phyloP scores from a whole-genome alignment of 1,140 invertebrate species.

The Anoplophora glabripennis region DNA sequence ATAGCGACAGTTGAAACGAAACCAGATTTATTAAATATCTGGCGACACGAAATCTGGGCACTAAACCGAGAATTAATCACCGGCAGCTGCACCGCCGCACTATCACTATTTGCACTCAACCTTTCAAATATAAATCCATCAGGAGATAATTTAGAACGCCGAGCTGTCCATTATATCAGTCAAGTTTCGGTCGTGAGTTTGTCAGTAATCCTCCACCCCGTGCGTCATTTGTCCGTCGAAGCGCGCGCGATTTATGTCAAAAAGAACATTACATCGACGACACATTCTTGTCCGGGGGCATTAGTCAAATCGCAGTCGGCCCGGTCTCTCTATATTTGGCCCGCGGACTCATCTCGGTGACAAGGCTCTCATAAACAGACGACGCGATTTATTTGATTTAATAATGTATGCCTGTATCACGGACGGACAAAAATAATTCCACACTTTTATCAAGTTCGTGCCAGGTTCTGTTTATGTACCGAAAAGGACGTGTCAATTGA shows the following conservation, averaged over 20 bases:
- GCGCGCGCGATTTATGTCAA: constrained; percentile 25
- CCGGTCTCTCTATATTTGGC: constrained; percentile 23
- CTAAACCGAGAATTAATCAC: constrained; percentile 18
- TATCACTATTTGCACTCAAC: constrained; percentile 22
- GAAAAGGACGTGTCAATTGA: too few relatives aligned
- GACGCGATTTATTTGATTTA: constrained; percentile 27
- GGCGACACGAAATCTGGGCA: constrained; percentile 8
- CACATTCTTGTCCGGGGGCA: constrained; percentile 23
- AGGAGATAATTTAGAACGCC: constrained; percentile 18
- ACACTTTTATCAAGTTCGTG: too few relatives aligned
- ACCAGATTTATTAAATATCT: constrained; percentile 1
- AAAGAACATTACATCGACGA: constrained; percentile 31
- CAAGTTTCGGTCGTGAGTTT: constrained; percentile 18
- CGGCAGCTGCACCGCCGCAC: constrained; percentile 15
- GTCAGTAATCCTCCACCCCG: constrained; percentile 15
- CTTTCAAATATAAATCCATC: constrained; percentile 21
- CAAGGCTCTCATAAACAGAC: too few relatives aligned
- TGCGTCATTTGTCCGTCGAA: constrained; percentile 8
- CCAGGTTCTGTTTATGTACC: too few relatives aligned
- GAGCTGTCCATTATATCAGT: constrained; percentile 18
- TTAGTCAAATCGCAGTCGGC: constrained; percentile 29
- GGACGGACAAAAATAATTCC: too few relatives aligned
- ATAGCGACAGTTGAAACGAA: not conserved
- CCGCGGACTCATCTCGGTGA: not conserved
- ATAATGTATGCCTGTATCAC: constrained; percentile 3